Evolutionary conservation across 2,797 vertebrate species (phyloP).

Genomic region (Cottoperca gobio): DNA sequence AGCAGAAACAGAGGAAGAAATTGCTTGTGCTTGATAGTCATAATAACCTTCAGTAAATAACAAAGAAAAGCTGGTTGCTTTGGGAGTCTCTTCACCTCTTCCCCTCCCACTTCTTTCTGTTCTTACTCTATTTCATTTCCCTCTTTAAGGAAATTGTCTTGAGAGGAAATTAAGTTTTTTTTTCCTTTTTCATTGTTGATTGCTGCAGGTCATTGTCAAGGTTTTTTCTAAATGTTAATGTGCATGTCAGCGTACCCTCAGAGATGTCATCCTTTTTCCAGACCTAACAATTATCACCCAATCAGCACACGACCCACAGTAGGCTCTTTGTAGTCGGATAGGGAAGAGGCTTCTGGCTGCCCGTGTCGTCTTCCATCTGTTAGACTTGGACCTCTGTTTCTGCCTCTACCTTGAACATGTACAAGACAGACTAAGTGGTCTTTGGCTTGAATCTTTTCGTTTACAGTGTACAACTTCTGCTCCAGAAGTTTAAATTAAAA

Average conservation of each 20-base stretch:
- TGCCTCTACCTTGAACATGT: slow-evolving; percentile 47
- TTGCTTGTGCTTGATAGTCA: slow-evolving; percentile 44
- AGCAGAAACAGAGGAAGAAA: slow-evolving; percentile 58
- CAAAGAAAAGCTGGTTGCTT: slow-evolving; percentile 47
- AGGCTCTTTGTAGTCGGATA: slow-evolving; percentile 61
- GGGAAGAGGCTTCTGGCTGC: slow-evolving; percentile 44
- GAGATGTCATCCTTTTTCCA: slow-evolving; percentile 61
- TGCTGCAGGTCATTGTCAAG: slow-evolving; percentile 50
- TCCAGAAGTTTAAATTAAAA: slow-evolving; percentile 51
- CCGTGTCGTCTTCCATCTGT: slow-evolving; percentile 55
- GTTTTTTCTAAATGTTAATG: slow-evolving; percentile 42
- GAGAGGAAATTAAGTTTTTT: slow-evolving; percentile 22
- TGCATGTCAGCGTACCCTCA: slow-evolving; percentile 57
- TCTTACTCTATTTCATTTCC: slow-evolving; percentile 28
- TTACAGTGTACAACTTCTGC: slow-evolving; percentile 42
- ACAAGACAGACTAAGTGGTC: slow-evolving; percentile 34
- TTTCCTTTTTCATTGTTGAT: slow-evolving; percentile 32
- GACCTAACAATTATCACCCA: slow-evolving; percentile 68
- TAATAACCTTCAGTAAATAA: slow-evolving; percentile 59
- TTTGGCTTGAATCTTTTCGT: slow-evolving; percentile 42
- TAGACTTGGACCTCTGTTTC: slow-evolving; percentile 55
- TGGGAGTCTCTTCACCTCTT: slow-evolving; percentile 27
- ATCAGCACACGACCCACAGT: slow-evolving; percentile 71
- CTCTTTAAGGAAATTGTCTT: slow-evolving; percentile 26
- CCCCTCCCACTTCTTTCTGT: not conserved